Evolutionary conservation across 2,113 vertebrate species (phyloP).

Genomic region (Theristicus caerulescens): DNA sequence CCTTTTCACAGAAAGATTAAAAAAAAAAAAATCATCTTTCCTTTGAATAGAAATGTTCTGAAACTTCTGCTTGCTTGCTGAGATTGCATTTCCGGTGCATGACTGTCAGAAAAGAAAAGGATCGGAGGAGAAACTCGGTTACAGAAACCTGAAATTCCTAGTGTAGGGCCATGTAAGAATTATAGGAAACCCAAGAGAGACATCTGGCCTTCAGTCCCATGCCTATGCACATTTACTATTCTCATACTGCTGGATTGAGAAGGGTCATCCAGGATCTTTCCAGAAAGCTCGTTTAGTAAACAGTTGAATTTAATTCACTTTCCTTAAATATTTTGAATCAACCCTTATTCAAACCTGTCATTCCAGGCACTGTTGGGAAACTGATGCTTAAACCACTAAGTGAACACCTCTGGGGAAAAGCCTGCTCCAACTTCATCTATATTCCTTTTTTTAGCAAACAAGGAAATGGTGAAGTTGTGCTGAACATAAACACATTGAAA

Average conservation of each 20-base stretch:
- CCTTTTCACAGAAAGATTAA: background rate
- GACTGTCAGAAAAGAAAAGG: background rate
- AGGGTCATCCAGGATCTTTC: background rate
- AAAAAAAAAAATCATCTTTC: background rate
- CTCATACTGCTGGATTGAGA: background rate
- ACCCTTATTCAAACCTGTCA: background rate
- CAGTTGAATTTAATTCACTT: background rate
- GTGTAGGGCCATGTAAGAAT: background rate
- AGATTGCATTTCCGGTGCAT: background rate
- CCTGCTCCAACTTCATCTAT: background rate
- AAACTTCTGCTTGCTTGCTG: background rate
- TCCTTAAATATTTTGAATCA: background rate
- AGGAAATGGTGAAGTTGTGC: background rate
- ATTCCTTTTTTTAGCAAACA: background rate
- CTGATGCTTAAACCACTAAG: background rate
- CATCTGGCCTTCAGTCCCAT: background rate
- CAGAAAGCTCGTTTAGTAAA: background rate
- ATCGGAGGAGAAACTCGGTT: background rate
- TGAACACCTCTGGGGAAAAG: background rate
- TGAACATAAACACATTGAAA: background rate
- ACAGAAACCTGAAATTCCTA: background rate
- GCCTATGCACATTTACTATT: background rate
- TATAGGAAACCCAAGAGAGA: background rate
- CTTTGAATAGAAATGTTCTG: background rate
- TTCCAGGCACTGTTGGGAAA: background rate